Evolutionary conservation across 2,797 vertebrate genomes (phyloP).

Genomic region (Epinephelus malabaricus): DNA sequence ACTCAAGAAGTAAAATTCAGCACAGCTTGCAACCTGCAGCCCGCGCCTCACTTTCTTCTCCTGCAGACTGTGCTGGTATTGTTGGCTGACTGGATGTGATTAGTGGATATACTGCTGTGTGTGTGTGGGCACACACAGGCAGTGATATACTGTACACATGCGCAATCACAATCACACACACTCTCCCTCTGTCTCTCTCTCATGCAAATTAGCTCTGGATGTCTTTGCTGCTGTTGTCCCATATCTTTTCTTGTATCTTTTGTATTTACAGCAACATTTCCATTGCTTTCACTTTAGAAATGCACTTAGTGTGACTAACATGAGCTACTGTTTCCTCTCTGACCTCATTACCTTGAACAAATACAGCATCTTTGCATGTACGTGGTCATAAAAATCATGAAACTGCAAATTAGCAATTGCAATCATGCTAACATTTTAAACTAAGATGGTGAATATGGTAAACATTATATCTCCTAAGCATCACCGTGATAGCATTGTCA

Average conservation of each 20-base stretch:
- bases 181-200: conserved; percentile 33
- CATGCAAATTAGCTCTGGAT: conserved; percentile 48
- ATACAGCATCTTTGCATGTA: background rate
- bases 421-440: background rate
- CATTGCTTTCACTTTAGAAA: background rate
- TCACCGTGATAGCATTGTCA: background rate
- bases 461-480: background rate
- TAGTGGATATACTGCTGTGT: conserved; percentile 60
- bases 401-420: conserved; percentile 5
- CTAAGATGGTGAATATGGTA: background rate
- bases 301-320: background rate
- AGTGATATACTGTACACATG: conserved; percentile 46
- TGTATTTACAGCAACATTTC: background rate
- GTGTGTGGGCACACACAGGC: conserved; percentile 36
- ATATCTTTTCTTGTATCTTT: background rate
- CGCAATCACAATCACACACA: conserved; percentile 35
- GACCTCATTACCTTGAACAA: background rate
- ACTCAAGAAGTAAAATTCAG: conserved; percentile 60
- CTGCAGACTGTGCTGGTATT: conserved; percentile 59
- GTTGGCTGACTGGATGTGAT: conserved; percentile 64
- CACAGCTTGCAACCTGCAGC: conserved; percentile 65
- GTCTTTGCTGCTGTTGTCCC: conserved; percentile 22
- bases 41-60: conserved; percentile 48
- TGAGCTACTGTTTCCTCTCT: background rate
- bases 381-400: background rate